Conservation (phyloP, 2,113 vertebrate species). For the Romanogobio albipinnatus region DNA sequence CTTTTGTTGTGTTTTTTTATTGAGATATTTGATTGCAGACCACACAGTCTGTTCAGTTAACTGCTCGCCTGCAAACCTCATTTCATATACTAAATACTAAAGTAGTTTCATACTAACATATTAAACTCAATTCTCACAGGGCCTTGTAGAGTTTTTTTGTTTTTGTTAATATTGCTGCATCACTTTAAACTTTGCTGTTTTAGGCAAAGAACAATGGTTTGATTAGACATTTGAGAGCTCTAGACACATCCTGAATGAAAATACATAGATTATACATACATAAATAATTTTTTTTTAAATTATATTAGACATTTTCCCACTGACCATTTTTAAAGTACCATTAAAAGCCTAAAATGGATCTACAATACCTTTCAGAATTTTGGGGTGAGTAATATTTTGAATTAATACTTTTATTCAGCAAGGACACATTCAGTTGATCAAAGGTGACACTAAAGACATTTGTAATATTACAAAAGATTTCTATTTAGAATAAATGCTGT, state of each 20-base stretch:
- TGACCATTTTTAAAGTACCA: background rate
- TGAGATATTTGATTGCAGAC: conserved; percentile 20
- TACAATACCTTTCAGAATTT: too few relatives aligned
- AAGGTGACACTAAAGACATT: too few relatives aligned
- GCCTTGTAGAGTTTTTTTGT: background rate
- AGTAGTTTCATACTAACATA: background rate
- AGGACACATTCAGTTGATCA: too few relatives aligned
- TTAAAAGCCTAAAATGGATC: background rate
- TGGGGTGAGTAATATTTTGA: too few relatives aligned
- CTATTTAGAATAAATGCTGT: too few relatives aligned
- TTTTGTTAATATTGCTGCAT: background rate
- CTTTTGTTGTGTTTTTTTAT: conserved; percentile 30
- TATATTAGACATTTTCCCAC: background rate
- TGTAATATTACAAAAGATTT: too few relatives aligned
- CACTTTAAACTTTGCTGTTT: background rate
- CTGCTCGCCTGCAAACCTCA: conserved; percentile 11
- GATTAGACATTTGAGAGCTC: background rate
- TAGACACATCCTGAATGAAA: background rate
- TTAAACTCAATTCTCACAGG: conserved; percentile 34
- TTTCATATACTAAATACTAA: conserved; percentile 23
- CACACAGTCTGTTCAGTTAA: conserved; percentile 28
- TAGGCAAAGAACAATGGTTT: background rate
- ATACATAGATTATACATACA: too few relatives aligned
- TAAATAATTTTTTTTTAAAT: background rate
- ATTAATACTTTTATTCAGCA: too few relatives aligned